Conservation (phyloP, 2,113 vertebrate genomes). For the Bungarus multicinctus region DNA sequence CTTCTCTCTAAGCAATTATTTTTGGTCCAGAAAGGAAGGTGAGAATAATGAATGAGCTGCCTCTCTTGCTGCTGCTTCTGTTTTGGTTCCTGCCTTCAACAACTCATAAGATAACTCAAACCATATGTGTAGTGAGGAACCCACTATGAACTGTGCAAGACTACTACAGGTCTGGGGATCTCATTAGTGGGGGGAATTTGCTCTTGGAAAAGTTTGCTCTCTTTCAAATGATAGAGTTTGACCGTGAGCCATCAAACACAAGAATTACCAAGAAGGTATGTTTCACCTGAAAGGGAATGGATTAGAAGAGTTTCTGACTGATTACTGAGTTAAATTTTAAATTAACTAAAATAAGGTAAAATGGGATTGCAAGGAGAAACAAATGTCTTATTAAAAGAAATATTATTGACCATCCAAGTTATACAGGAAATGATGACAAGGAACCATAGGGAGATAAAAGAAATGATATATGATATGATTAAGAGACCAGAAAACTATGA, state of each 20-base stretch:
- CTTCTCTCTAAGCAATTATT: background rate
- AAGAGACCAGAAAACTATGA: too few relatives aligned
- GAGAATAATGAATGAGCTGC: background rate
- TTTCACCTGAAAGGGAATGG: background rate
- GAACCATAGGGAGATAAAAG: too few relatives aligned
- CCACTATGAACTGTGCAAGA: accelerated
- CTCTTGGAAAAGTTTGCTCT: background rate
- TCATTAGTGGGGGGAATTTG: background rate
- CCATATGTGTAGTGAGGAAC: background rate
- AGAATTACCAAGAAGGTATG: background rate
- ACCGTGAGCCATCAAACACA: background rate
- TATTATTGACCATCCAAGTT: too few relatives aligned
- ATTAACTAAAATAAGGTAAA: too few relatives aligned
- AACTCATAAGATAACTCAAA: background rate
- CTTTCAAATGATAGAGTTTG: background rate
- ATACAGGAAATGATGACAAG: too few relatives aligned
- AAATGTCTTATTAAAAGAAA: too few relatives aligned
- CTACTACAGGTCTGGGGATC: background rate
- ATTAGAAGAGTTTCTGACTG: background rate
- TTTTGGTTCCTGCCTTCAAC: background rate
- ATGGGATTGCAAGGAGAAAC: too few relatives aligned
- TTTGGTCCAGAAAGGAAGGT: background rate
- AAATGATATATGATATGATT: too few relatives aligned
- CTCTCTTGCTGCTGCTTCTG: background rate
- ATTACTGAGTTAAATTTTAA: too few relatives aligned